Base-by-base conservation (phyloP, 2,888 invertebrate species). In the Aspidiotus destructor region DNA sequence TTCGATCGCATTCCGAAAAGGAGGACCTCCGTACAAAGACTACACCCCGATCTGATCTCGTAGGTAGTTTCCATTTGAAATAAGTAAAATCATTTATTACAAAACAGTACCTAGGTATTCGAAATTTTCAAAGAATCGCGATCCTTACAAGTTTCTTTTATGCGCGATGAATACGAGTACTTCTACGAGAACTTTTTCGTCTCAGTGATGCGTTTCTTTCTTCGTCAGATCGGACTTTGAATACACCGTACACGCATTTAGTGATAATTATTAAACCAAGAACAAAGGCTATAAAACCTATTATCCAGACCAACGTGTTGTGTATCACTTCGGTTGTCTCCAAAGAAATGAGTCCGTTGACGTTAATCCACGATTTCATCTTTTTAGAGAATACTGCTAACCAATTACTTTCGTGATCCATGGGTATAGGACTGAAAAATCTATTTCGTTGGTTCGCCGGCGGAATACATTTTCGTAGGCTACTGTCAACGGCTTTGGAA, bases 181-280 rank as follows among this genome's bases (percentile, higher is more conserved):
- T 64, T 44, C 64, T 64, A 16, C 28, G 13, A 3, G 2, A 7
- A 15, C 42, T 61, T 10, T 28, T 60, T n/a, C 61, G 41, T 61
- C 42, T 11, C 17, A 28, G 54, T 16, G 52, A 11, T 17, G 57
- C 17, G 10, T 42, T 40, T 2, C 57, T 57, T 58, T 65, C 65
- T 48, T 65, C 65, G 15, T 48, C 57, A 1, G 65, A 28, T 48
- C 58, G 28, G 1, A 65, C 60, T n/a, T 44, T 65, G 17, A 65
- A 65, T 7, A 44, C 48, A 28, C 11, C 48, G 44, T 65, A 65
- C 7, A 65, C 57, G 15, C 65, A 65, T 65, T 60, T 65, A n/a
- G 57, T 57, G n/a, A 65, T 57, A 42, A 65, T 48, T 40, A 57
- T 48, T 58, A 65, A 48, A 17, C 65, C 41, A 10, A 57, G 42